Evolutionary conservation across 1,140 invertebrate genomes (phyloP), one percentile per base, ranked within the genome.

Genomic region (Ips nitidus): DNA sequence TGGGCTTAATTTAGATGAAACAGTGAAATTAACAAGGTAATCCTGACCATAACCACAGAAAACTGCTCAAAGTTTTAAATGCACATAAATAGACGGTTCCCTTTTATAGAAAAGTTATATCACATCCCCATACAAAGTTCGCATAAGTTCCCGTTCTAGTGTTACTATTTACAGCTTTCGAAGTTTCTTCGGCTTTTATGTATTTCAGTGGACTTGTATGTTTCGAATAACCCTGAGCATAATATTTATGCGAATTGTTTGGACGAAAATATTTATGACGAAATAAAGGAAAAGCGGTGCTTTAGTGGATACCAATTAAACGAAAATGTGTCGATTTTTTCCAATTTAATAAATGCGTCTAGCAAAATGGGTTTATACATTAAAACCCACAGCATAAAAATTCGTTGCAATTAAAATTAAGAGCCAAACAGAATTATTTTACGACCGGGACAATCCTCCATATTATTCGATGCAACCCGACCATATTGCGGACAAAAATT

Each of bases 21-120:
- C 40, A 52, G 39, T 70, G 58, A 70, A 47, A 70, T 70, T 70
- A 69, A 69, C 61, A 64, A 58, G 52, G 41, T 58, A 39, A 57
- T 39, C 38, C 52, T 70, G 68, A 70, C 60, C 68, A 70, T 63
- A 70, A 70, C 68, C 68, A 45, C 68, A 69, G 52, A 58, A 70
- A 70, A 69, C 59, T 69, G 57, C 67, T 69, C 62, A 69, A 69
- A 70, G 68, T 70, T 70, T 70, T 70, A 70, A 70, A 63, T 70
- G 60, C 60, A 63, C 55, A 70, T 70, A 70, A 70, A 70, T 70
- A 70, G 42, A 64, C 60, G 45, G 68, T 52, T 57, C 52, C 68
- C 57, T 40, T 69, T 69, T 69, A 62, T 69, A 62, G 59, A 52
- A 47, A 69, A 69, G 59, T 69, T 69, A 69, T 60, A 67, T 41